Conservation (phyloP, 2,888 invertebrate species). For the Deladenus siricidicola region DNA sequence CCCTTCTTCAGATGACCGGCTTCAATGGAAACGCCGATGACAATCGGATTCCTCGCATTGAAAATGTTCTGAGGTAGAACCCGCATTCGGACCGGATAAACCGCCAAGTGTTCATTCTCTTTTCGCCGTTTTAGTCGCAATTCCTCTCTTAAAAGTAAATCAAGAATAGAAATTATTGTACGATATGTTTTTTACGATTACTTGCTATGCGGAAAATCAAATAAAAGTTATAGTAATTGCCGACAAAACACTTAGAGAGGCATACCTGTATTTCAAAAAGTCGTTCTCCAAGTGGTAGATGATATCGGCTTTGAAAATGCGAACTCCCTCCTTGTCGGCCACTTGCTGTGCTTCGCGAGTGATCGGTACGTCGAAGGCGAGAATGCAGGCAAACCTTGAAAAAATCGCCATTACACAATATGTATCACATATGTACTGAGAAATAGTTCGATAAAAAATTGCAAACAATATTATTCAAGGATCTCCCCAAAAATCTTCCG, state of each 20-base stretch:
- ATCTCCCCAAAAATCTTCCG: neutral
- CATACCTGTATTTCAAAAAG: conserved; percentile 60
- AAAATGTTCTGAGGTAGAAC: conserved; percentile 80
- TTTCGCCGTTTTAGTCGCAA: conserved; percentile 80
- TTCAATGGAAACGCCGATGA: conserved; percentile 86
- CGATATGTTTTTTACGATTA: neutral
- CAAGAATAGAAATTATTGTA: neutral
- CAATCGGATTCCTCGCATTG: conserved; percentile 96
- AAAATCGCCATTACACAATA: neutral
- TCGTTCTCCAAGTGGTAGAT: conserved; percentile 98
- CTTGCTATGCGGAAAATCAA: neutral
- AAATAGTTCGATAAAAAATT: too few species aligned
- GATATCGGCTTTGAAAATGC: conserved; percentile 92
- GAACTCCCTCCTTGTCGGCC: conserved; percentile 84
- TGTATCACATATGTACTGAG: too few species aligned
- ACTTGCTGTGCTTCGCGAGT: conserved; percentile 95
- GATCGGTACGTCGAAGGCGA: conserved; percentile 92
- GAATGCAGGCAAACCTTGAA: conserved; percentile 72
- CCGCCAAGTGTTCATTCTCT: conserved; percentile 89
- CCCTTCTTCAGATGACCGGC: conserved; percentile 89
- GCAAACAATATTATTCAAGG: too few species aligned
- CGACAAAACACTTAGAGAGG: neutral
- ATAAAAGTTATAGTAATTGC: neutral
- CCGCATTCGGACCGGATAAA: conserved; percentile 90
- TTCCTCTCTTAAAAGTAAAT: conserved; percentile 70